Evolutionary conservation across 23 tunicate species (phyloP).

Genomic region (Ciona savignyi): DNA sequence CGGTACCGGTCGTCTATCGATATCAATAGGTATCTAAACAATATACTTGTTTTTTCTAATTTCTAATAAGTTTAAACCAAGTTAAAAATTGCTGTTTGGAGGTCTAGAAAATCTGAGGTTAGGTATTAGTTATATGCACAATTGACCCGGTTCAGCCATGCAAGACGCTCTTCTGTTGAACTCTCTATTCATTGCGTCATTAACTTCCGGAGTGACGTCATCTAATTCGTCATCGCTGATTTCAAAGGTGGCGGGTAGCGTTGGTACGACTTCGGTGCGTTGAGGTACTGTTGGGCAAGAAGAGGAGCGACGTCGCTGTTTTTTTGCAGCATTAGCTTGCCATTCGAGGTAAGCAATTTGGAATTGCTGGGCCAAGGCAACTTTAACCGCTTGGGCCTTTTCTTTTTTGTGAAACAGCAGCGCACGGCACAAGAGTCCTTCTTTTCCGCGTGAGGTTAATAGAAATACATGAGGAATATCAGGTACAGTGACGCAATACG

Average conservation of each 20-base stretch:
- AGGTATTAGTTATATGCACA: no score
- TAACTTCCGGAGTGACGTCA: slow-evolving; percentile 10
- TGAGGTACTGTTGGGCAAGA: neutral
- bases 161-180: slow-evolving; percentile 55
- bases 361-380: slow-evolving; percentile 49
- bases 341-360: slow-evolving; percentile 47
- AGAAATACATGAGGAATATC: slow-evolving; percentile 39
- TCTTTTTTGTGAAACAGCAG: slow-evolving; percentile 41
- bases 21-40: no score
- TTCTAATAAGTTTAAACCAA: no score
- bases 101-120: no score
- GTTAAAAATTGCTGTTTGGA: no score
- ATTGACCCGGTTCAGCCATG: slow-evolving; percentile 35
- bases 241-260: neutral
- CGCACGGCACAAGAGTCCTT: slow-evolving; percentile 42
- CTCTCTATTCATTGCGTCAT: slow-evolving; percentile 34
- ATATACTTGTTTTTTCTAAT: no score
- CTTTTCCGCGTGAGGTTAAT: slow-evolving; percentile 56
- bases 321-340: slow-evolving; percentile 9
- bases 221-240: slow-evolving; percentile 1
- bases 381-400: slow-evolving; percentile 49
- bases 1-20: no score
- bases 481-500: slow-evolving; percentile 72
- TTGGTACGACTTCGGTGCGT: neutral
- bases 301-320: neutral